Percentiles rank a stretch among this genome's conserved stretches.
These are phyloP conservation scores for Paramormyrops hopkinsi DNA, from an alignment of 2,797 vertebrate genomes.

Conservation along the genomic window DNA sequence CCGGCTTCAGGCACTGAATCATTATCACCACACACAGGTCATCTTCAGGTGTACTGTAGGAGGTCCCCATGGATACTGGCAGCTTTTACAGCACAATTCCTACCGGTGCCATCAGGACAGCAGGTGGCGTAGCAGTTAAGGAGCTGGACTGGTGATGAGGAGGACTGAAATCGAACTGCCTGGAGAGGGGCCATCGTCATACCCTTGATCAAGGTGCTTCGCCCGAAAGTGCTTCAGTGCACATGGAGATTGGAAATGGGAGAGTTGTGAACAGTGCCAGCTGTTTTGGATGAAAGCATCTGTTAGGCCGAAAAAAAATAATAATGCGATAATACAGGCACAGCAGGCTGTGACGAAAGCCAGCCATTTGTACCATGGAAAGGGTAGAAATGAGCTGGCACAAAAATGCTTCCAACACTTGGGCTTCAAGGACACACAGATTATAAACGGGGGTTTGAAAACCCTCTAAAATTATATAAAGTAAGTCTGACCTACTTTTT, in stretches of 20 bases:
- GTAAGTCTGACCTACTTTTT: slow-evolving; percentile 6
- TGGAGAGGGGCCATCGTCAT: neutral
- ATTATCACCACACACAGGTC: neutral
- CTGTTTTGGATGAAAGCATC: slow-evolving; percentile 4
- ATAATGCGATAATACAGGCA: neutral
- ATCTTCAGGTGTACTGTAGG: neutral
- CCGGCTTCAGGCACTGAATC: neutral
- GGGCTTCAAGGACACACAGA: slow-evolving; percentile 5
- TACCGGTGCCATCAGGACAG: neutral
- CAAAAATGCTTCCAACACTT: neutral
- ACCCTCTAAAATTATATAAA: neutral
- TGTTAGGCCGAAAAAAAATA: neutral
- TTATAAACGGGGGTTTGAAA: slow-evolving; percentile 3
- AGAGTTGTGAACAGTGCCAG: neutral
- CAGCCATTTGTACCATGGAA: neutral
- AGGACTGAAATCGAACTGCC: neutral
- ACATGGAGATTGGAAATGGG: neutral
- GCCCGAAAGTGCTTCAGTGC: neutral
- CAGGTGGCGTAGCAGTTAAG: neutral
- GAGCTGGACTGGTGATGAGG: neutral
- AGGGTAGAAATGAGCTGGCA: neutral
- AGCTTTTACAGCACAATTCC: neutral
- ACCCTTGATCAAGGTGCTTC: neutral
- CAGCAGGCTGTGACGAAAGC: slow-evolving; percentile 7
- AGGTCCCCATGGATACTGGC: neutral